Conservation (phyloP, 1,140 invertebrate genomes). For the Cotesia glomerata region DNA sequence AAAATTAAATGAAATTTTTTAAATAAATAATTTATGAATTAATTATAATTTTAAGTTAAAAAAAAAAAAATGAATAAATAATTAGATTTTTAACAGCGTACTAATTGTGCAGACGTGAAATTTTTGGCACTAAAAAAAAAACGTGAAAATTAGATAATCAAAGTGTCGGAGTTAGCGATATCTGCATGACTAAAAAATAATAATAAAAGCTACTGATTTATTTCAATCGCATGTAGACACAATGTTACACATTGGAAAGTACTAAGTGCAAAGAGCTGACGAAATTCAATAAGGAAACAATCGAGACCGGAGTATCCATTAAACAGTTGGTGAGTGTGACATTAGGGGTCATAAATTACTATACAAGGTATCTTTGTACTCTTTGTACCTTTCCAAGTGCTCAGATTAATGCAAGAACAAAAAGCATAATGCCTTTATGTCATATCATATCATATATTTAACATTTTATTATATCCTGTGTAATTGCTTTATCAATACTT, state of each 20-base stretch:
- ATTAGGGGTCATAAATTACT: conserved; percentile 14
- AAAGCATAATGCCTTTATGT: not conserved
- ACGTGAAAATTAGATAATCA: too few species aligned
- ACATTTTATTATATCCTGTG: too few species aligned
- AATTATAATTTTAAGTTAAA: too few species aligned
- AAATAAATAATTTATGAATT: too few species aligned
- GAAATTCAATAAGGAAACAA: conserved; percentile 59
- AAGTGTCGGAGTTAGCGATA: not conserved
- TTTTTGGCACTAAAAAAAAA: too few species aligned
- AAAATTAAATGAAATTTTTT: too few species aligned
- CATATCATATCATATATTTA: too few species aligned
- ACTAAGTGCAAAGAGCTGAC: conserved; percentile 55
- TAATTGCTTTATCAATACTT: too few species aligned
- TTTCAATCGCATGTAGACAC: conserved; percentile 60
- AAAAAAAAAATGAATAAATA: too few species aligned
- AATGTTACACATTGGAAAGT: conserved; percentile 59
- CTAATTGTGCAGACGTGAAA: too few species aligned
- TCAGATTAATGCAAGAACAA: not conserved
- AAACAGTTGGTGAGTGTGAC: conserved; percentile 62
- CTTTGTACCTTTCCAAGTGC: conserved; percentile 4
- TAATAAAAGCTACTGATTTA: conserved; percentile 23
- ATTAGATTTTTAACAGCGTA: too few species aligned
- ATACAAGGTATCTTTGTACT: conserved; percentile 5
- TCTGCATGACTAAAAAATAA: too few species aligned
- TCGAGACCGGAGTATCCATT: conserved; percentile 62